Base-by-base conservation (phyloP, 2,113 vertebrate species). In the Pterophyllum scalare region DNA sequence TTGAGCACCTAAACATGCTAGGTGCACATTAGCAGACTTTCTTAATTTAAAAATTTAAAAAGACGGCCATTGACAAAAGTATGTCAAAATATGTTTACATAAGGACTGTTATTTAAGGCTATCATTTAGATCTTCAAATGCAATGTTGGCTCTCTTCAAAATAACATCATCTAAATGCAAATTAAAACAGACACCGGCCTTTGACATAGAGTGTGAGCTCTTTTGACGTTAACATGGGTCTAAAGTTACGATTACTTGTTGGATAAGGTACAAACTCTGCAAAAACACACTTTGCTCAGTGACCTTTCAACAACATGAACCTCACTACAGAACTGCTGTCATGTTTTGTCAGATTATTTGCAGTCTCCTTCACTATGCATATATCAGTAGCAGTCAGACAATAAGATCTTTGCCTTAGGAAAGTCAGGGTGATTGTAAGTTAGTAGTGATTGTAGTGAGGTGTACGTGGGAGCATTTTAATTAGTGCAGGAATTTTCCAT, bases 231-330 rank as follows among this genome's bases (percentile, higher is more conserved):
- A 56, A 59, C 4, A 17, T 70, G 22, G 8, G 74, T 77, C 49
- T 54, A 78, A 70, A 83, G 11, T 22, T 49, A 82, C 17, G 72
- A 72, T 74, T 74, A 33, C 3, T 52, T 61, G n/a, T 62, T 12
- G 59, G 17, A 28, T 28, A 17, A 85, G 43, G 52, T 74, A n/a
- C n/a, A 46, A 6, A 38, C 6, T 31, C 13, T 17, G 49, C 49
- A 40, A 76, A 26, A 49, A 49, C 57, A 80, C 24, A 24, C 61
- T 86, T 59, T n/a, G 19, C 1, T 84, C 74, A 31, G 54, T 76
- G 77, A 24, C n/a, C 82, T 84, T 82, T 67, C 33, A 87, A 62
- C 38, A 35, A 70, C 4, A 17, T 19, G 5, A 59, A 14, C 46
- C 22, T 54, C 17, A 14, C 24, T 49, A 11, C 17, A 43, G 35